Base-by-base conservation (phyloP, 2,113 vertebrate genomes). In the Coregonus clupeaformis region DNA sequence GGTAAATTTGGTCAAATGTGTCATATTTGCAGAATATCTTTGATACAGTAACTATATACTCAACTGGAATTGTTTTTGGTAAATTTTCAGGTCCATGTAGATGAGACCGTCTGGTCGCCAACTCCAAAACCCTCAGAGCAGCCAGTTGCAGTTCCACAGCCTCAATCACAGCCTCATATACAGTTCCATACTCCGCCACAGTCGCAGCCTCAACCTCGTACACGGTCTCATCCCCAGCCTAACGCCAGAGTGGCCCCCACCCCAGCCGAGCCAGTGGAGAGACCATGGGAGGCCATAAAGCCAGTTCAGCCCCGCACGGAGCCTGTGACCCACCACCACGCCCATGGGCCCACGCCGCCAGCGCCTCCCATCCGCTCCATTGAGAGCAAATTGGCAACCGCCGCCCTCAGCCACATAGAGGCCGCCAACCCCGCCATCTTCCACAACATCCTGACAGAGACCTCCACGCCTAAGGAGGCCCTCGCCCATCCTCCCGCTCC, bases 381-480 rank as follows among this genome's bases (percentile, higher is more conserved):
- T 49, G 97, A 98, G 73, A 97, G 95, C 85, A 96, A 96, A 77
- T 87, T 97, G 0, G 95, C 95, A 0, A 85, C 95, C 0, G 95
- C 96, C 49, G 87, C 94, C 27, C 96, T 98, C 71, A 92, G 93
- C 0, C 92, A 90, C 25, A 4, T 89, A 0, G 98, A 98, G 2
- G 6, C 89, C 9, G 64, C 92, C 65, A 87, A 81, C 68, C 85
- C 87, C 14, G 85, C 91, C 63, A 81, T 79, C 14, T 95, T 95
- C 27, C 95, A 95, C 5, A 49, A 92, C 47, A 89, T 94, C 32
- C 74, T 94, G 14, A 77, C 89, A 1, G 91, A 95, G 11, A 89
- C 94, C 27, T 73, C 91, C 64, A 77, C 90, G 3, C 91, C 93
- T 0, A 96, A 96, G 5, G 95, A 96, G 0, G 79, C 86, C 0